Conservation (phyloP, 2,797 vertebrate species). For the Hirundo rustica region DNA sequence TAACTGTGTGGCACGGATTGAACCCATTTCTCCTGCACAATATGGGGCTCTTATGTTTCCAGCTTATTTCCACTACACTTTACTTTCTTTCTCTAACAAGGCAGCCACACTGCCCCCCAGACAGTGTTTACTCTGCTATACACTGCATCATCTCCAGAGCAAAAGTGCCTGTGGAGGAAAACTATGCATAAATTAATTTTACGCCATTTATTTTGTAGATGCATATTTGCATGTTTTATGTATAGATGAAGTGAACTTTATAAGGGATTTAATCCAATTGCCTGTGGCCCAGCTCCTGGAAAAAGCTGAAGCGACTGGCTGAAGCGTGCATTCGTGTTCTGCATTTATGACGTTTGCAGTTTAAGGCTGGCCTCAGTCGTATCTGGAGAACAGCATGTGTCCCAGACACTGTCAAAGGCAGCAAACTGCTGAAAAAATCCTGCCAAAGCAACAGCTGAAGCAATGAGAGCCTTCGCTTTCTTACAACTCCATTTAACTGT, state of each 20-base stretch:
- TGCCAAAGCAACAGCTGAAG: slow-evolving; percentile 52
- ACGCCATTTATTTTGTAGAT: background rate
- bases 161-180: background rate
- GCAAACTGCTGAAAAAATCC: slow-evolving; percentile 45
- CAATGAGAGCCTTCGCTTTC: slow-evolving; percentile 39
- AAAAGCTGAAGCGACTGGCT: background rate
- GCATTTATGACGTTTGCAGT: background rate
- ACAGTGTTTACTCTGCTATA: background rate
- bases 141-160: background rate
- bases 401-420: slow-evolving; percentile 30
- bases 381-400: background rate
- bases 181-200: background rate
- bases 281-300: background rate
- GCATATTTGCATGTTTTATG: background rate
- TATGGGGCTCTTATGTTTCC: background rate
- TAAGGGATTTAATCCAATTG: background rate
- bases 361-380: background rate
- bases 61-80: background rate
- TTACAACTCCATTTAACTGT: slow-evolving; percentile 53
- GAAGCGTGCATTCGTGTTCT: background rate
- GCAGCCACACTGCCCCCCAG: background rate
- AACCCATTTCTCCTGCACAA: background rate
- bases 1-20: background rate
- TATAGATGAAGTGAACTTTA: background rate
- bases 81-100: background rate